These are phyloP conservation scores for Phalera bucephala DNA, from an alignment of 2,888 invertebrate genomes.

Conservation along the genomic window DNA sequence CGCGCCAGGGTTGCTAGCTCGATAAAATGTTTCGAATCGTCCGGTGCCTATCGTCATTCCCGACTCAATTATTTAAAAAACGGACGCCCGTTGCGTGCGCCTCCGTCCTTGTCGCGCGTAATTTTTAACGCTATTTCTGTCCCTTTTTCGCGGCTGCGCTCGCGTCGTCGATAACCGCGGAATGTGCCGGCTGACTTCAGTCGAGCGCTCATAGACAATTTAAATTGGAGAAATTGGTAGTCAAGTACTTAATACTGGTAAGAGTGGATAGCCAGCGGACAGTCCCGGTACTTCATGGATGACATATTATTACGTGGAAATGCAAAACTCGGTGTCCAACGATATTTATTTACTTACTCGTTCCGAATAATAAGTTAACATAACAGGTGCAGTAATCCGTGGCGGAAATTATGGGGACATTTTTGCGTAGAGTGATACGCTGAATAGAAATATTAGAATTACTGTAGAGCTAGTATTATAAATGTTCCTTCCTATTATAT, in stretches of 20 bases:
- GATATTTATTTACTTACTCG: conserved; percentile 20
- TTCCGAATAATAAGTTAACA: conserved; percentile 18
- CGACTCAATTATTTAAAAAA: conserved; percentile 80
- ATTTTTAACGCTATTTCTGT: conserved; percentile 48
- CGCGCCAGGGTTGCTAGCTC: conserved; percentile 69
- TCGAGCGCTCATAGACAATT: conserved; percentile 79
- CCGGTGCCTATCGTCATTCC: conserved; percentile 78
- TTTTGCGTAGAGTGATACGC: background rate
- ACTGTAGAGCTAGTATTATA: background rate
- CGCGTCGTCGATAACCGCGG: conserved; percentile 73
- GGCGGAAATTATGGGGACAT: background rate
- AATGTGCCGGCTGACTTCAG: conserved; percentile 81
- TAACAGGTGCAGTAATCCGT: background rate
- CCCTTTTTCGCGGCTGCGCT: conserved; percentile 63
- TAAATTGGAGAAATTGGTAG: conserved; percentile 80
- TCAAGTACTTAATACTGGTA: conserved; percentile 57
- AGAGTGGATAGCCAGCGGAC: conserved; percentile 50
- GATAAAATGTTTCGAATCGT: conserved; percentile 74
- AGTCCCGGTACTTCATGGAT: conserved; percentile 21
- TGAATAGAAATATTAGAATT: background rate
- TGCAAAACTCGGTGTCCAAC: conserved; percentile 12
- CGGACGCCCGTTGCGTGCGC: conserved; percentile 57
- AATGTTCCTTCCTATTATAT: too few species aligned
- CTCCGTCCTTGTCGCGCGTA: conserved; percentile 58
- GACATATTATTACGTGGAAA: conserved; percentile 29